Conservation (phyloP, 2,797 vertebrate species). For the Esox lucius region DNA sequence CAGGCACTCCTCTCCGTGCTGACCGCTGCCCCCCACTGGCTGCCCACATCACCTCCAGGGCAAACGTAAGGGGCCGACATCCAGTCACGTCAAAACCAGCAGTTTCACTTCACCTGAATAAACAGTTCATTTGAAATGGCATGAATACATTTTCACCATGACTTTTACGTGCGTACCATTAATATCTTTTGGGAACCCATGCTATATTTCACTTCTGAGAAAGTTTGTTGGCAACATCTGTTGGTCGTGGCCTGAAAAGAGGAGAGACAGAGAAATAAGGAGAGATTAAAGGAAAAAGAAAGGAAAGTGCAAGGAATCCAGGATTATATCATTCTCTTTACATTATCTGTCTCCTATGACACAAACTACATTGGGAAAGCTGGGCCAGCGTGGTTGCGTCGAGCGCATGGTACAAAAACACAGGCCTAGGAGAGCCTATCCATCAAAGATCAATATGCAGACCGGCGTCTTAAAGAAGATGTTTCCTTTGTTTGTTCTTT, state of each 20-base stretch:
- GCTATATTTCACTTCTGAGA: background rate
- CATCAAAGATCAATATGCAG: slow-evolving; percentile 69
- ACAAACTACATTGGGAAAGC: background rate
- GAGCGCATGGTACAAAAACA: background rate
- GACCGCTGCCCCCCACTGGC: slow-evolving; percentile 76
- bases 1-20: slow-evolving; percentile 65
- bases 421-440: background rate
- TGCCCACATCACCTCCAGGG: slow-evolving; percentile 56
- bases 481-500: slow-evolving; percentile 77
- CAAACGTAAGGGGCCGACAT: background rate
- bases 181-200: background rate
- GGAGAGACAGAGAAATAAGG: background rate
- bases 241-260: background rate
- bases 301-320: background rate
- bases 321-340: background rate
- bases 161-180: background rate
- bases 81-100: background rate
- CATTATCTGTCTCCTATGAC: background rate
- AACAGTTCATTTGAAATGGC: background rate
- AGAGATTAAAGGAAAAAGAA: background rate
- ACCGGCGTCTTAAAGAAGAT: slow-evolving; percentile 61
- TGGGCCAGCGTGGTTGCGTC: background rate
- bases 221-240: background rate
- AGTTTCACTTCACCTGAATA: background rate
- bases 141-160: background rate